Evolutionary conservation across 2,113 vertebrate genomes (phyloP).

Genomic region (Psettodes erumei): DNA sequence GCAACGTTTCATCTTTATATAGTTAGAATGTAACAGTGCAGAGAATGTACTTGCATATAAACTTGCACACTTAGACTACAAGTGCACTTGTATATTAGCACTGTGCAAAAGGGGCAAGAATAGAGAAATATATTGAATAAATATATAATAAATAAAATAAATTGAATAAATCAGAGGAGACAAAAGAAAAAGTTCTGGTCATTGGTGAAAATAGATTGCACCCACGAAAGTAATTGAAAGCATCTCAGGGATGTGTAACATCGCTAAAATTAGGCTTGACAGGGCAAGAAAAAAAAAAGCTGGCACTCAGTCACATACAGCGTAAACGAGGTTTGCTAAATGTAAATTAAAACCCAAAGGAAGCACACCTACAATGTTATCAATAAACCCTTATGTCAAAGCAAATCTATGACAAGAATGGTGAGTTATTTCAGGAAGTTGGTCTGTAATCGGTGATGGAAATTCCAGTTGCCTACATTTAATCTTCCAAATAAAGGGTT

Average conservation of each 20-base stretch:
- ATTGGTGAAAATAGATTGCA: background rate
- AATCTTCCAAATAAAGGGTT: background rate
- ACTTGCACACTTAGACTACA: background rate
- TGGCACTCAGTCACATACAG: background rate
- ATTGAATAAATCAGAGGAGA: no score
- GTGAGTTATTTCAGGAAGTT: no score
- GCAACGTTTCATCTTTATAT: background rate
- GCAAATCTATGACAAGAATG: background rate
- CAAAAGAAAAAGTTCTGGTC: no score
- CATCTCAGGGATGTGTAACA: background rate
- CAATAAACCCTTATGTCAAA: background rate
- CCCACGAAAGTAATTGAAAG: background rate
- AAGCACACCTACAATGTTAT: background rate
- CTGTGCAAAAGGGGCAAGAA: no score
- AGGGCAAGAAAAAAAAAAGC: background rate
- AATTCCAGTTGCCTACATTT: background rate
- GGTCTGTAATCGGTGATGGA: background rate
- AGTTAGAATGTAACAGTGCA: background rate
- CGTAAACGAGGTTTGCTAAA: no score
- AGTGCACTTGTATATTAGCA: background rate
- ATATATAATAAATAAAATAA: no score
- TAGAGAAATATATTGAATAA: background rate
- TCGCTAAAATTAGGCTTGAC: background rate
- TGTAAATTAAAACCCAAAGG: background rate
- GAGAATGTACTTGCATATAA: background rate